Conservation (phyloP, 1,140 invertebrate genomes). For the Brachionus plicatilis region DNA sequence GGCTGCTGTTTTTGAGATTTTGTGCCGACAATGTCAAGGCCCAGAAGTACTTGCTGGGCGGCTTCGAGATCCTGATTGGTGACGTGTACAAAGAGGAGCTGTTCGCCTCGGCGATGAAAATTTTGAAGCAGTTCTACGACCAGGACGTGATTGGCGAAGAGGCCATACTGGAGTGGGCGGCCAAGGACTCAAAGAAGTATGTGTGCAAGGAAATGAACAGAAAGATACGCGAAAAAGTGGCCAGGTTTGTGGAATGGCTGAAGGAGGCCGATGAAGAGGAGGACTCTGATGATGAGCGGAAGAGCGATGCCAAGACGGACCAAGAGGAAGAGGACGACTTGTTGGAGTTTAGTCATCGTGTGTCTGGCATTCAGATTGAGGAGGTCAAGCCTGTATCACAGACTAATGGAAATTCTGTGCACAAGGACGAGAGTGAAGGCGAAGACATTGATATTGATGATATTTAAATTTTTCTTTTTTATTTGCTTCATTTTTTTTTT, state of each 20-base stretch:
- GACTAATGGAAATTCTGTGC: neutral
- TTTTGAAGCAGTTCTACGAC: slow-evolving; percentile 90
- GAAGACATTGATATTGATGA: slow-evolving; percentile 49
- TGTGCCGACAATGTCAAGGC: slow-evolving; percentile 63
- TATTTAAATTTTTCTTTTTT: slow-evolving; percentile 43
- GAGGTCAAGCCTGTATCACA: neutral
- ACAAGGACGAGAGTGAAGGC: slow-evolving; percentile 43
- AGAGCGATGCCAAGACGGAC: neutral
- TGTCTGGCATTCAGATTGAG: slow-evolving; percentile 19
- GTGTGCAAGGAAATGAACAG: slow-evolving; percentile 80
- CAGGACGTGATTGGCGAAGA: slow-evolving; percentile 88
- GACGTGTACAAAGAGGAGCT: slow-evolving; percentile 72
- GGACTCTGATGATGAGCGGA: slow-evolving; percentile 51
- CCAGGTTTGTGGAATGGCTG: slow-evolving; percentile 91
- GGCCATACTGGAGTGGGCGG: slow-evolving; percentile 84
- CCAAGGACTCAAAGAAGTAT: slow-evolving; percentile 85
- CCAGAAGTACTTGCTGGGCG: slow-evolving; percentile 88
- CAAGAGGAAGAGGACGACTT: slow-evolving; percentile 63
- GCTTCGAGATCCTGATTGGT: slow-evolving; percentile 81
- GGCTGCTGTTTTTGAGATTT: slow-evolving; percentile 59
- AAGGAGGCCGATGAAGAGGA: slow-evolving; percentile 92
- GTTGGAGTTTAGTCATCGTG: slow-evolving; percentile 32
- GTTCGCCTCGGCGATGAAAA: slow-evolving; percentile 77
- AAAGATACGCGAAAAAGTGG: slow-evolving; percentile 83
- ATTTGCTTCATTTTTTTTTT: neutral